Evolutionary conservation across 2,113 vertebrate species (phyloP), one percentile per base, ranked within the genome.

Genomic region (Gobio gobio): DNA sequence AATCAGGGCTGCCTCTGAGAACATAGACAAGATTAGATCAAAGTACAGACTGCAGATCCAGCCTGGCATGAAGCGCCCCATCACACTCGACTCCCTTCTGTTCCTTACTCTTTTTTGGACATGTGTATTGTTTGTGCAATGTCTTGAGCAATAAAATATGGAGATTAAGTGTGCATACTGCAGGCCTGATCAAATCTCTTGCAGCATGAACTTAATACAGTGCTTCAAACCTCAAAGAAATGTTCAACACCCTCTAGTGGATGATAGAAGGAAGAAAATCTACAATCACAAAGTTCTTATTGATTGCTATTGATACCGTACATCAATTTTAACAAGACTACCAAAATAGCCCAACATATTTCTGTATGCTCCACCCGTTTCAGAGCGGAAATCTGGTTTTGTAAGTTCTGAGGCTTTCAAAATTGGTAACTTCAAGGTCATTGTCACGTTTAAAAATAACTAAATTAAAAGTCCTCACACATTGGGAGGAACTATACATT

Each of bases 161-260:
- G 6, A 7, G 24, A 33, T 66, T 5, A 81, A 7, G 5, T 22
- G 24, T 51, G 73, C 47, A 18, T 75, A 51, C 8, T 26, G 73
- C 73, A 26, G 59, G 14, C 1, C 43, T 64, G 59, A 47, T 49
- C 16, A 10, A 20, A 81, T 66, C 43, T 49, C 78, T 40, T 51
- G 82, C 45, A 33, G 73, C 84, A 82, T 75, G 47, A 80, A 45
- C 40, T 88, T 85, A 84, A 83, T 83, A 86, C 81, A 84, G 58
- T 9, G 13, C 56, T 74, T 73, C 7, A 79, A 56, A 75, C 26
- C 36, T 64, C 43, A 82, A 85, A 77, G 89, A 91, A 86, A 90
- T 86, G 87, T 88, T 91, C 88, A 92, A 84, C 90, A 78, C 92
- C 91, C 91, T 91, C 93, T 93, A 93, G 91, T 93, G 92, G 92